Percentiles rank a stretch among this genome's conserved stretches.
Evolutionary conservation across 2,113 vertebrate genomes (phyloP).

Genomic region (Oriolus oriolus): DNA sequence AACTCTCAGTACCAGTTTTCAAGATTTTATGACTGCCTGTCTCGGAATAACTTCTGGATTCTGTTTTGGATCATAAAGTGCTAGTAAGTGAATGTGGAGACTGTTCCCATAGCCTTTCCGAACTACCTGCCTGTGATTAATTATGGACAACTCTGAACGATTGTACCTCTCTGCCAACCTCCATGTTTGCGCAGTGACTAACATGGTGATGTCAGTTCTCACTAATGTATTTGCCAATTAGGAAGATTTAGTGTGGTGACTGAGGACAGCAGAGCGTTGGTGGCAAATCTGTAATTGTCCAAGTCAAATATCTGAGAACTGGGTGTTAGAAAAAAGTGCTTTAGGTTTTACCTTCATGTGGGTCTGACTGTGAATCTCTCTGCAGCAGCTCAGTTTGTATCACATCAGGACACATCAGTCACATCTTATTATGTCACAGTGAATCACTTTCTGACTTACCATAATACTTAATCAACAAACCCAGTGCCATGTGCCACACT

Average conservation of each 20-base stretch:
- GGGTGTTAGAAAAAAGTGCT: slow-evolving; percentile 34
- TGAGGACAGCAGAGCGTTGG: slow-evolving; percentile 33
- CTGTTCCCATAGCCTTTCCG: slow-evolving; percentile 6
- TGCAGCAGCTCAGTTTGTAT: neutral
- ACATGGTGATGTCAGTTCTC: slow-evolving; percentile 58
- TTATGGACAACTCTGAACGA: slow-evolving; percentile 11
- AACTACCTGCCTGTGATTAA: slow-evolving; percentile 58
- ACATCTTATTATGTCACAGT: neutral
- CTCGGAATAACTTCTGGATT: slow-evolving; percentile 39
- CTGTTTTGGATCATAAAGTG: slow-evolving; percentile 42
- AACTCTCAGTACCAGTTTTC: slow-evolving; percentile 31
- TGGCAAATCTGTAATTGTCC: slow-evolving; percentile 58
- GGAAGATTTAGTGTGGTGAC: slow-evolving; percentile 58
- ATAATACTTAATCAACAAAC: slow-evolving; percentile 33
- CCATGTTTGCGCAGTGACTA: slow-evolving; percentile 45
- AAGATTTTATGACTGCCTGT: slow-evolving; percentile 12
- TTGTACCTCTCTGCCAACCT: slow-evolving; percentile 7
- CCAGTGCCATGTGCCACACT: neutral
- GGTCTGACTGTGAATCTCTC: slow-evolving; percentile 8
- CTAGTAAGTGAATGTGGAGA: slow-evolving; percentile 28
- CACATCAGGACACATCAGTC: slow-evolving; percentile 21
- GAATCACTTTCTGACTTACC: slow-evolving; percentile 10
- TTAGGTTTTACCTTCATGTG: slow-evolving; percentile 18
- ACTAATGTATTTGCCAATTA: slow-evolving; percentile 61
- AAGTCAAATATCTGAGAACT: slow-evolving; percentile 44